Evolutionary conservation across 2,888 invertebrate genomes (phyloP), one percentile per base, ranked within the genome.

Genomic region (Bursaphelenchus okinawaensis): DNA sequence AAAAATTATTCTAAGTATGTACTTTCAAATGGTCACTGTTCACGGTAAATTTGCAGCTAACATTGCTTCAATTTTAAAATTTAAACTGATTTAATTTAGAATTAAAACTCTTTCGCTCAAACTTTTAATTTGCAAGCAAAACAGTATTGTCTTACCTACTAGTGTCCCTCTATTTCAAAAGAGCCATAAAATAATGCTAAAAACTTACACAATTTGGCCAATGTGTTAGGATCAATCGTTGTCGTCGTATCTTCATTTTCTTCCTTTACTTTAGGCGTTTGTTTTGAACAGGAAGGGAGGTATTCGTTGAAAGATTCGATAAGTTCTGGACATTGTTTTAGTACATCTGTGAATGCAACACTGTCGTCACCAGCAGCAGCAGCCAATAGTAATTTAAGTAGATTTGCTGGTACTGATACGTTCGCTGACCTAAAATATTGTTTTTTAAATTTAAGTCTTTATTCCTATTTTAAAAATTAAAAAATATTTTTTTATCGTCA

Each of bases 281-380:
- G 40, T 40, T 40, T 40, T 40, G 40, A 40, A 4, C 40, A 40
- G 3, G 40, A 40, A 16, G 40, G 40, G 40, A 40, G 40, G 40
- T 40, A 40, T 40, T 40, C 40, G 40, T 40, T 40, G 40, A 40
- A 40, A 12, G 40, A 40, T 40, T 40, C 40, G 40, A 40, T 40
- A 1, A 40, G 40, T 40, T 40, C 40, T 12, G 40, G 40, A 40
- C 40, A 40, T 40, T 40, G 40, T n/a, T 40, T 40, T 40, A 40
- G 40, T 3, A 40, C 40, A 12, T 40, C 40, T n/a, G 40, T 40
- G 40, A 40, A 40, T 16, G 40, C 40, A 12, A 40, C 40, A 6
- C n/a, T 40, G n/a, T 40, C 40, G 22, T 59, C 60, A 22, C 60
- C 60, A 16, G 50, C 60, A 20, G 60, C 60, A n/a, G 60, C 60